Evolutionary conservation across 2,888 invertebrate species (phyloP), one percentile per base, ranked within the genome.

Genomic region (Tillus elongatus): DNA sequence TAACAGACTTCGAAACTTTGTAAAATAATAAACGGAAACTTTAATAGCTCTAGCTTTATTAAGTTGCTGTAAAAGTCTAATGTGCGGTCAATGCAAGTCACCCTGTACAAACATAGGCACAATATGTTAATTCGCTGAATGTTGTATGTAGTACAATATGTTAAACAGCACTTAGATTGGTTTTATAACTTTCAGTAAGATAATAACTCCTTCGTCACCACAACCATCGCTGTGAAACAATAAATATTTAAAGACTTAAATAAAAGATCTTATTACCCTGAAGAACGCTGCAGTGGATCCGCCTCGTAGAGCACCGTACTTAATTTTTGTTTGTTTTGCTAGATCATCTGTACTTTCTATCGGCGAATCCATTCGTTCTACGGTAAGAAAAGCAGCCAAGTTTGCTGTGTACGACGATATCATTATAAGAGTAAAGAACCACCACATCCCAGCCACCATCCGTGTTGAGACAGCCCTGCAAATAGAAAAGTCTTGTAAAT

Each of bases 381-480:
- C 88, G 0, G 95, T 93, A 3, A 95, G 70, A 60, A 93, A 93
- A 4, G 93, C 93, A 31, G 93, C 93, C 53, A 95, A 69, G 67
- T 95, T 95, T 36, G 93, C 95, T 12, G 95, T 95, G 66, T 95
- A 95, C 4, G 92, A 92, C 0, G 92, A 91, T 50, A 93, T 91
- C 87, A 95, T 91, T 54, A 93, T 92, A 32, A 92, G 69, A 0
- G 89, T 90, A 66, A 92, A 92, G 66, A 92, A 92, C 91, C 91
- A 92, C 87, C 88, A 88, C 78, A 90, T 89, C 24, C 90, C 90
- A 2, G 86, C 88, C 6, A 90, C 82, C 77, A 89, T 83, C 44
- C 91, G 72, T 0, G 90, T 90, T 0, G 88, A 88, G 9, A 87
- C 82, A 28, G 90, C 88, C 67, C 88, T 85, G 63, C n/a, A n/a